Conservation (phyloP, 2,888 invertebrate genomes). For the Acheta domesticus region DNA sequence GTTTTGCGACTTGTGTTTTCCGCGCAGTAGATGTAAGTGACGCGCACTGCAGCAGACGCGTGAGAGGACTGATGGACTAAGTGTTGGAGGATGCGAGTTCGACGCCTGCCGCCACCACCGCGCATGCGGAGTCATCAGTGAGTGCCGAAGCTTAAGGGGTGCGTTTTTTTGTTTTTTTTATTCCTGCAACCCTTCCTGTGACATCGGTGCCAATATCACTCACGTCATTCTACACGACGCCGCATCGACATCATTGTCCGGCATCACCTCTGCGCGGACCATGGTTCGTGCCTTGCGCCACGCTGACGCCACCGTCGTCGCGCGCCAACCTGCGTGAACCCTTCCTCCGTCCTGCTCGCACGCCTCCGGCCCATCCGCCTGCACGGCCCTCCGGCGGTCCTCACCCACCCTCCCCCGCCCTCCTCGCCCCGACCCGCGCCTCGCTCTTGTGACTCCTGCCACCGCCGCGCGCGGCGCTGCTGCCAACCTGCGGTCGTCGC, state of each 20-base stretch:
- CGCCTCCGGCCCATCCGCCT: not conserved
- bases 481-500: conserved; percentile 19
- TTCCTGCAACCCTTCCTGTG: not conserved
- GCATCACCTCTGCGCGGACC: not conserved
- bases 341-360: not conserved
- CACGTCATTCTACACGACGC: not conserved
- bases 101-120: not conserved
- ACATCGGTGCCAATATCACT: not conserved
- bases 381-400: not conserved
- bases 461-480: conserved; percentile 5
- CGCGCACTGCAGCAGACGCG: not conserved
- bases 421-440: not conserved
- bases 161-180: not conserved
- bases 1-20: not conserved
- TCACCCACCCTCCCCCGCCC: not conserved
- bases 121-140: not conserved
- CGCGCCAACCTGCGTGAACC: not conserved
- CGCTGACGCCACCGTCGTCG: not conserved
- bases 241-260: too few relatives aligned
- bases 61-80: not conserved
- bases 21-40: too few relatives aligned
- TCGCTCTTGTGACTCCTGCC: not conserved
- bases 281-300: not conserved
- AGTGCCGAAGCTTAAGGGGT: not conserved
- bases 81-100: not conserved